Percentiles rank a stretch among this genome's conserved stretches.
phyloP scores from a whole-genome alignment of 2,113 vertebrate genomes.

The Neolamprologus devosi region DNA sequence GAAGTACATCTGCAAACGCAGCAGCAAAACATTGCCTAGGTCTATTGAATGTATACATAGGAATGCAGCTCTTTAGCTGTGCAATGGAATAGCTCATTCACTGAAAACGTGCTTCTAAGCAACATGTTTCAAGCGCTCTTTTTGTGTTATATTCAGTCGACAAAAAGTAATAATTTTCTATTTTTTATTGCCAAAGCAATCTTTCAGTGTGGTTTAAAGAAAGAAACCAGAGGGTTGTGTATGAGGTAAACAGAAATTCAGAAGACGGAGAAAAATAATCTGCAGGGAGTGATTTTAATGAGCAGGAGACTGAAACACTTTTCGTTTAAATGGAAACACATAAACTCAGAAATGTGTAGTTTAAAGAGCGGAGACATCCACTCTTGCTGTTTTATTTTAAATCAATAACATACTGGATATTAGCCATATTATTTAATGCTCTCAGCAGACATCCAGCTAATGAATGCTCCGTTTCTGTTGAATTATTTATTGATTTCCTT shows the following conservation, averaged over 20 bases:
- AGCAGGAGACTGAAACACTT: not conserved
- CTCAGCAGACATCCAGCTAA: slow-evolving; percentile 13
- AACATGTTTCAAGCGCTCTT: slow-evolving; percentile 23
- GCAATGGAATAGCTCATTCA: slow-evolving; percentile 6
- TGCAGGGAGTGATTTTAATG: not conserved
- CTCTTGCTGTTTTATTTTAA: not conserved
- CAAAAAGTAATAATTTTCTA: slow-evolving; percentile 3
- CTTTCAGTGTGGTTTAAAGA: not conserved
- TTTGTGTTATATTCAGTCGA: not conserved
- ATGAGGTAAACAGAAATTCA: not conserved
- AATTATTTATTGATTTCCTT: slow-evolving; percentile 8
- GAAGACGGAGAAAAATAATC: not conserved
- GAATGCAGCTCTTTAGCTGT: slow-evolving; percentile 3
- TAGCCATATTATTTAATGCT: slow-evolving; percentile 55
- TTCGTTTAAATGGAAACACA: not conserved
- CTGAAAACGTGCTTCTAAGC: slow-evolving; percentile 10
- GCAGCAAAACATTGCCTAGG: slow-evolving; percentile 25
- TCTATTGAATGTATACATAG: slow-evolving; percentile 56
- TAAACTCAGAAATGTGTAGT: not conserved
- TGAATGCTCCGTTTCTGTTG: not conserved
- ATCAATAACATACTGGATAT: slow-evolving; percentile 38
- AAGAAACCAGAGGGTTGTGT: not conserved
- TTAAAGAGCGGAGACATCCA: not conserved
- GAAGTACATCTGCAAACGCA: slow-evolving; percentile 12
- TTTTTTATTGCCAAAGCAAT: slow-evolving; percentile 52